phyloP scores from a whole-genome alignment of 2,797 vertebrate genomes.

The Carapus acus region DNA sequence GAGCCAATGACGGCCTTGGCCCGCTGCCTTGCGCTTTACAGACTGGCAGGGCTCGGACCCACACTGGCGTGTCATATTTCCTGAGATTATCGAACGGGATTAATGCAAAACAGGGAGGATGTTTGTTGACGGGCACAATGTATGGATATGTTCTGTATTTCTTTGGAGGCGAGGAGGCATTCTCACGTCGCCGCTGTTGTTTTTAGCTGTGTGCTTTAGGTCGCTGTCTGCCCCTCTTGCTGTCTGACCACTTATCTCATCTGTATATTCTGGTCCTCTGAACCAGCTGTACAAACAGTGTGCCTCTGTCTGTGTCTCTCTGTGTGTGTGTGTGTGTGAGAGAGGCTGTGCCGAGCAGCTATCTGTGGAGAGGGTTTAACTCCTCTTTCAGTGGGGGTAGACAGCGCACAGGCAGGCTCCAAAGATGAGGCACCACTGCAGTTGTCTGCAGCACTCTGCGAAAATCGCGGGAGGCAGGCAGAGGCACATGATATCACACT shows the following conservation, averaged over 20 bases:
- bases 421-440: constrained; percentile 62
- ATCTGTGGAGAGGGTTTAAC: constrained; percentile 54
- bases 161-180: constrained; percentile 17
- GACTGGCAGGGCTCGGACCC: neutral
- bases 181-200: constrained; percentile 38
- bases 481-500: constrained; percentile 32
- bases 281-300: constrained; percentile 60
- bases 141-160: constrained; percentile 27
- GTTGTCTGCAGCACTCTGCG: constrained; percentile 57
- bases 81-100: constrained; percentile 28
- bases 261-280: constrained; percentile 54
- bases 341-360: constrained; percentile 32
- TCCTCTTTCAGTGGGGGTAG: constrained; percentile 48
- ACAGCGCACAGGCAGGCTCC: constrained; percentile 45
- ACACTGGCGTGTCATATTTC: constrained; percentile 29
- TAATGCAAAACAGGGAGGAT: constrained; percentile 39
- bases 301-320: constrained; percentile 10
- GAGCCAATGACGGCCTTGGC: constrained; percentile 34
- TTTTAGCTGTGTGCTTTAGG: constrained; percentile 43
- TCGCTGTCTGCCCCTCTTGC: constrained; percentile 18
- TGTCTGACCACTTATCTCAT: constrained; percentile 51
- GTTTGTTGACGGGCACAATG: constrained; percentile 41
- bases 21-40: constrained; percentile 25
- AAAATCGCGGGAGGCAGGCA: constrained; percentile 36
- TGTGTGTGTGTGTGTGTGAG: constrained; percentile 10